These are phyloP conservation scores for Mamestra configurata DNA, from an alignment of 1,140 invertebrate genomes.

Conservation along the genomic window DNA sequence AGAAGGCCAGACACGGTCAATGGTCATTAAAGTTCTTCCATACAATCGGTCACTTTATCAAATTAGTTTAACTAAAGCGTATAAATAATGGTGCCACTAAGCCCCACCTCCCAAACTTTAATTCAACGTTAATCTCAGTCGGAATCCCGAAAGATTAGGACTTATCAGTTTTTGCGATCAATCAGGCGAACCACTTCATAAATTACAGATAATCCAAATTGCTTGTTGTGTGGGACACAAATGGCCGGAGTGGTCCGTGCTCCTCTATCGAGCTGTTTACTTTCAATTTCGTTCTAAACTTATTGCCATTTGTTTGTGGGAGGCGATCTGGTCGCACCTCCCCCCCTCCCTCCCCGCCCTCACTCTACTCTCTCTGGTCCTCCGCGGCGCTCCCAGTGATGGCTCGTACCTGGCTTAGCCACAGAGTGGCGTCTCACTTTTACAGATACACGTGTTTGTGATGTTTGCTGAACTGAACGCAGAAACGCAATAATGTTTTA, in stretches of 20 bases:
- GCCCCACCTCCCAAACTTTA: neutral
- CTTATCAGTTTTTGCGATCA: neutral
- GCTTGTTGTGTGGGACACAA: conserved; percentile 6
- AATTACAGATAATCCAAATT: conserved; percentile 38
- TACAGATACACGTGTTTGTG: neutral
- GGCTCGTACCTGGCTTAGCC: neutral
- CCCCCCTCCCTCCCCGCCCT: neutral
- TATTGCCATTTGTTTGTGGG: conserved; percentile 62
- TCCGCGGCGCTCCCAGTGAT: neutral
- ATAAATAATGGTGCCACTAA: neutral
- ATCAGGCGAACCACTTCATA: conserved; percentile 24
- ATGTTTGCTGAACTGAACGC: too few species aligned
- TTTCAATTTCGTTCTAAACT: conserved; percentile 69
- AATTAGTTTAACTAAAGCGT: neutral
- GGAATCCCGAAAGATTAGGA: conserved; percentile 8
- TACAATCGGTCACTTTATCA: neutral
- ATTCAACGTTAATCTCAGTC: neutral
- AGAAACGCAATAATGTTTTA: too few species aligned
- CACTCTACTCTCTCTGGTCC: too few species aligned
- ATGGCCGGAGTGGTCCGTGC: neutral
- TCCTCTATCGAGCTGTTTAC: conserved; percentile 61
- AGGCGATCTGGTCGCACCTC: neutral
- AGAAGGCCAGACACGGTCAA: too few species aligned
- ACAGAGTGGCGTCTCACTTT: neutral
- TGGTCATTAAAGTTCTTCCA: too few species aligned